A percentile compares a stretch with the other conserved stretches of the same genome.
Conservation (phyloP, 1,140 invertebrate species). For the Microplitis mediator region DNA sequence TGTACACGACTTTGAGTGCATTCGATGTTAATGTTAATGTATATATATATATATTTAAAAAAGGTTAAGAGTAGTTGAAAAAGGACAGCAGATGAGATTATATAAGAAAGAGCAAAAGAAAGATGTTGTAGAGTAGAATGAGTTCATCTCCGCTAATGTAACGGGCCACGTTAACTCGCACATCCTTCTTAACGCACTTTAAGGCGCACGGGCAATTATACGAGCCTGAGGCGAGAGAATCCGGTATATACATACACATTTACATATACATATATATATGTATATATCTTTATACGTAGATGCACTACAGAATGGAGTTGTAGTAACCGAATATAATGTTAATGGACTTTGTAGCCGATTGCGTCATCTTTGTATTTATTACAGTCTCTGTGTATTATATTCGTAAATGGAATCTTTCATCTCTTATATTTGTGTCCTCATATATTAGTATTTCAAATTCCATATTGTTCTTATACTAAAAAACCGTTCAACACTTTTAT, state of each 20-base stretch:
- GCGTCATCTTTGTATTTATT: conserved; percentile 11
- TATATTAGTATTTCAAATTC: too few relatives aligned
- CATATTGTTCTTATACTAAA: too few relatives aligned
- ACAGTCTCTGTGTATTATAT: background rate
- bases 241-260: background rate
- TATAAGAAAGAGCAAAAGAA: background rate
- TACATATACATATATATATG: background rate
- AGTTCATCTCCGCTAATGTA: conserved; percentile 60
- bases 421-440: too few relatives aligned
- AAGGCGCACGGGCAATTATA: conserved; percentile 42
- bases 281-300: background rate
- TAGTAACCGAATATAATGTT: background rate
- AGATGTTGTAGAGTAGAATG: conserved; percentile 40
- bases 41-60: background rate
- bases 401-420: background rate
- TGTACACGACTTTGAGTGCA: background rate
- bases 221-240: conserved; percentile 20
- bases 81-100: background rate
- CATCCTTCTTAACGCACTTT: conserved; percentile 59
- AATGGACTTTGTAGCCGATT: conserved; percentile 1
- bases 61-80: background rate
- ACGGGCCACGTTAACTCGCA: conserved; percentile 58
- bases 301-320: background rate
- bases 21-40: background rate
- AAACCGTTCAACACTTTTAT: too few relatives aligned